Percentiles rank a stretch among this genome's conserved stretches.
Evolutionary conservation across 2,888 invertebrate genomes (phyloP).

Genomic region (Parelbella ahira): DNA sequence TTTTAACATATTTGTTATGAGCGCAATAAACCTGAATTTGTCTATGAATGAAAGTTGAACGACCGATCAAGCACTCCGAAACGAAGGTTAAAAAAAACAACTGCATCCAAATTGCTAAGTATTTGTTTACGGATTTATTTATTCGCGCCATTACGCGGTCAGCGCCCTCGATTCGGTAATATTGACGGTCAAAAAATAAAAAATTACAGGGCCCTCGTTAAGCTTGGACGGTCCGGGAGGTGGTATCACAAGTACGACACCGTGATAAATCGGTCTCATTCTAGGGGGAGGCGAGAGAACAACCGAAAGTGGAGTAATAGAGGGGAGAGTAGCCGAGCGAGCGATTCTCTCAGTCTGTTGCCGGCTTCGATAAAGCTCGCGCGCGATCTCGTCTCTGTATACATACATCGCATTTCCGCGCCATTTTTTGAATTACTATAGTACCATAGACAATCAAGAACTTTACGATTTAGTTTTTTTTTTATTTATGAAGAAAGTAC

Average conservation of each 20-base stretch:
- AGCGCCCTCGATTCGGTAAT: slow-evolving; percentile 35
- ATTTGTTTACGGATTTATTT: slow-evolving; percentile 37
- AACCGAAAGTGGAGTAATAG: slow-evolving; percentile 73
- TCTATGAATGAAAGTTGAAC: slow-evolving; percentile 29
- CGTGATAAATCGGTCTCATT: slow-evolving; percentile 66
- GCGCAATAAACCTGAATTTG: slow-evolving; percentile 15
- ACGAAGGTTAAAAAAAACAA: slow-evolving; percentile 18
- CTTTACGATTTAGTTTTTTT: slow-evolving; percentile 2
- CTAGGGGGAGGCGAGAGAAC: slow-evolving; percentile 62
- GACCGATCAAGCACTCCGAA: slow-evolving; percentile 22
- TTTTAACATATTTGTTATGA: slow-evolving; percentile 16
- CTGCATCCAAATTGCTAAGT: slow-evolving; percentile 26
- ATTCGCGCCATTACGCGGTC: slow-evolving; percentile 49
- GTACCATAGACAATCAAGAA: slow-evolving; percentile 3
- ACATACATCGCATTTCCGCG: slow-evolving; percentile 23
- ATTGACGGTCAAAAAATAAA: slow-evolving; percentile 2
- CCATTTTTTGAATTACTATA: slow-evolving; percentile 19
- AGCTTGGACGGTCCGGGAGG: slow-evolving; percentile 15
- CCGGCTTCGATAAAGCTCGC: slow-evolving; percentile 60
- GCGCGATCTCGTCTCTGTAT: slow-evolving; percentile 39
- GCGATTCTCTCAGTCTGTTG: slow-evolving; percentile 56
- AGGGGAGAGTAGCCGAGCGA: slow-evolving; percentile 60
- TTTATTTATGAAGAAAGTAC: slow-evolving; percentile 4
- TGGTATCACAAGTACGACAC: slow-evolving; percentile 31
- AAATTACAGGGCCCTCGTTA: not conserved